Base-by-base conservation (phyloP, 1,140 invertebrate species). In the Caerostris extrusa region DNA sequence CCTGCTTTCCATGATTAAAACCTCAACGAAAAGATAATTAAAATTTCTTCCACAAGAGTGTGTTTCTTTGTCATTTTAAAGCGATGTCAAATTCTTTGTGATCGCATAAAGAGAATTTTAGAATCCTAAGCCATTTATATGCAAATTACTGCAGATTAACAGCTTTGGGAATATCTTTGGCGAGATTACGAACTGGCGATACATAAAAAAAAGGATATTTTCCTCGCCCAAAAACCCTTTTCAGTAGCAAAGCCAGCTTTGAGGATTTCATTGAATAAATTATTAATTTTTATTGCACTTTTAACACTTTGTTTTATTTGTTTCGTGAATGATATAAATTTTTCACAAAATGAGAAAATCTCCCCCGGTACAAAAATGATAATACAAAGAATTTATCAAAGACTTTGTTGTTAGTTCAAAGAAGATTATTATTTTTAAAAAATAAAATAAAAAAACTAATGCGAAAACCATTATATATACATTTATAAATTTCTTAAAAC, bases 91-190 rank as follows among this genome's bases (percentile, higher is more conserved):
- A 85, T 92, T 92, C 81, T 85, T 92, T 92, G 67, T 67, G 60
- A 64, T n/a, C 60, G 55, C 53, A 81, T 69, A 92, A 92, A 69
- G 19, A 8, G 19, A 67, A 64, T 92, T 85, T 67, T 53, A 57
- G 12, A 19, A 81, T 56, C 69, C 69, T 58, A 57, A 60, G 34
- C 90, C 56, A 92, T 92, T 92, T 92, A 85, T 85, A 92, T 92
- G 90, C 82, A 92, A 92, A 92, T 92, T 92, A 57, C 77, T 64
- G 60, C 14, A 92, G 90, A 92, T 92, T 92, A 92, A 85, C 77
- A 85, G 81, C 82, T 92, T 85, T 67, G 77, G 17, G 57, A 90
- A 90, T 90, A 92, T 85, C 82, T 85, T n/a, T 10, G 12, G n/a
- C 7, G 3, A 69, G 89, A 90, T 90, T 90, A 69, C 12, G 60